Percentiles rank a stretch among this genome's conserved stretches.
Evolutionary conservation across 2,888 invertebrate species (phyloP).

Genomic region (Microctonus aethiopoides): DNA sequence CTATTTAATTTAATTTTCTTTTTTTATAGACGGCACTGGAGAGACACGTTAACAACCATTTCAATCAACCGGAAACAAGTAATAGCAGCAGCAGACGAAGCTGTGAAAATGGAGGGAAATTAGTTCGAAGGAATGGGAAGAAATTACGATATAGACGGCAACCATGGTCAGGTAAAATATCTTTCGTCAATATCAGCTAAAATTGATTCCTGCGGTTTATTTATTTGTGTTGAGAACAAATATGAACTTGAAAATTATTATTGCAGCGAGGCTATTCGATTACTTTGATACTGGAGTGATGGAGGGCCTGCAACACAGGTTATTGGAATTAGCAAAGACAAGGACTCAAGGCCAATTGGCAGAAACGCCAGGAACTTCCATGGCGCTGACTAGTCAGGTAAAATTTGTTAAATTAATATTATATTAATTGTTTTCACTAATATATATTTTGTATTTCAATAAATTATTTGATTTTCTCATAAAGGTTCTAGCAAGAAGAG

Average conservation of each 20-base stretch:
- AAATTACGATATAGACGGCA: conserved; percentile 87
- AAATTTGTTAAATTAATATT: conserved; percentile 37
- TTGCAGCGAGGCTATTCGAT: conserved; percentile 91
- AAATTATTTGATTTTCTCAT: conserved; percentile 34
- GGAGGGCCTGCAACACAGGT: conserved; percentile 89
- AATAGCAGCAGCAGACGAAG: conserved; percentile 75
- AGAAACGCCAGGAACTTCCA: conserved; percentile 74
- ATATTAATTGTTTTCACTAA: not conserved
- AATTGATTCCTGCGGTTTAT: not conserved
- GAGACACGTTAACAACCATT: conserved; percentile 94
- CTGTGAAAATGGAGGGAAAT: conserved; percentile 79
- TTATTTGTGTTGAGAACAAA: not conserved
- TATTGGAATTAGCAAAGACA: conserved; percentile 72
- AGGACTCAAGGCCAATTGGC: conserved; percentile 74
- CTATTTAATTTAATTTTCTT: conserved; percentile 36
- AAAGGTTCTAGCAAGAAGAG: conserved; percentile 75
- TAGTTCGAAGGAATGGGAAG: conserved; percentile 88
- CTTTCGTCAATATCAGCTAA: not conserved
- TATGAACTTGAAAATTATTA: conserved; percentile 32
- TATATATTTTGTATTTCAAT: not conserved
- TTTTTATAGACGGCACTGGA: conserved; percentile 81
- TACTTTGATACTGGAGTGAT: conserved; percentile 93
- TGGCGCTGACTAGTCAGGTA: conserved; percentile 78
- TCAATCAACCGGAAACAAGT: conserved; percentile 76
- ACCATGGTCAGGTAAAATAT: conserved; percentile 85